phyloP scores from a whole-genome alignment of 2,797 vertebrate genomes.

The Fringilla coelebs region DNA sequence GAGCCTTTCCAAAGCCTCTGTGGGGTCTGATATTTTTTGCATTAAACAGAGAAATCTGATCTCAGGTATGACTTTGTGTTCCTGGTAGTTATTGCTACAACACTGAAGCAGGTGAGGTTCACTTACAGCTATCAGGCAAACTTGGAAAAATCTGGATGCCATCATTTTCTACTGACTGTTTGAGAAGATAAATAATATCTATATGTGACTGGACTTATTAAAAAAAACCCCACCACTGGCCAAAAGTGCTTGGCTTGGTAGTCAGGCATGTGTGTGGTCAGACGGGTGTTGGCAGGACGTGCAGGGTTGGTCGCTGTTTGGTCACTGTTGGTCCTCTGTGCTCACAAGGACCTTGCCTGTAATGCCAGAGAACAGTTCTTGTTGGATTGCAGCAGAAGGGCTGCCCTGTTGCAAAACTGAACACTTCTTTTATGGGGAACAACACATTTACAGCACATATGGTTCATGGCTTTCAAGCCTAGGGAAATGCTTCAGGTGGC shows the following conservation, averaged over 20 bases:
- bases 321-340: not conserved
- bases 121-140: not conserved
- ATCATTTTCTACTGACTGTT: not conserved
- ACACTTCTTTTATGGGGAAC: fast-evolving
- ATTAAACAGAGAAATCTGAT: not conserved
- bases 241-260: not conserved
- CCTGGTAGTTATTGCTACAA: not conserved
- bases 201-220: not conserved
- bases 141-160: not conserved
- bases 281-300: not conserved
- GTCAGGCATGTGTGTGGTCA: not conserved
- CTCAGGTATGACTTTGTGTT: not conserved
- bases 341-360: not conserved
- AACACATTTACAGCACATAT: not conserved
- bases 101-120: fast-evolving
- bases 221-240: not conserved
- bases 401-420: not conserved
- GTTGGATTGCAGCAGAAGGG: not conserved
- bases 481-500: not conserved
- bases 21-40: not conserved
- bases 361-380: not conserved
- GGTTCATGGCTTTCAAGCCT: not conserved
- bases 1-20: not conserved
- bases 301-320: not conserved
- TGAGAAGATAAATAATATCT: not conserved